Percentiles rank a stretch among this genome's conserved stretches.
phyloP scores from a whole-genome alignment of 2,888 invertebrate genomes.

The Sialis fuliginosa region DNA sequence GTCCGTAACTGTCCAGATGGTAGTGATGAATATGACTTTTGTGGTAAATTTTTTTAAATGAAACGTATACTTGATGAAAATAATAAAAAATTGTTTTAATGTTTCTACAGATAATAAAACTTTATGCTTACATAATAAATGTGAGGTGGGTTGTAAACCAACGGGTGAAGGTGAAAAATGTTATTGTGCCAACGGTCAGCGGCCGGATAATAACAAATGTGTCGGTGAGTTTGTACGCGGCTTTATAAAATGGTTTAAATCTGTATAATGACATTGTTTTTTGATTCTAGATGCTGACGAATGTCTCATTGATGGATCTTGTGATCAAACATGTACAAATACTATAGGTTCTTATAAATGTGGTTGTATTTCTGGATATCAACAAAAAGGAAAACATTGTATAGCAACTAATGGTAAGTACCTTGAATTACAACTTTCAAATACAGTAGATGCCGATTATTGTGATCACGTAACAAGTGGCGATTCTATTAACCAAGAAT shows the following conservation, averaged over 20 bases:
- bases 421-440: neutral
- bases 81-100: neutral
- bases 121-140: slow-evolving; percentile 33
- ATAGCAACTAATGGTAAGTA: slow-evolving; percentile 49
- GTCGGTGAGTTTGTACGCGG: slow-evolving; percentile 24
- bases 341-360: slow-evolving; percentile 49
- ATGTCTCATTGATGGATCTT: slow-evolving; percentile 49
- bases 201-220: slow-evolving; percentile 37
- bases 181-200: slow-evolving; percentile 53
- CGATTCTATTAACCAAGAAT: too few species aligned
- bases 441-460: neutral
- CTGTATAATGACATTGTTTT: neutral
- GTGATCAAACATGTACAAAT: slow-evolving; percentile 59
- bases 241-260: neutral
- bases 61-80: neutral
- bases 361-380: slow-evolving; percentile 55
- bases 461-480: neutral
- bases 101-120: slow-evolving; percentile 21
- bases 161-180: slow-evolving; percentile 55
- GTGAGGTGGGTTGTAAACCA: slow-evolving; percentile 49
- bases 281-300: slow-evolving; percentile 50
- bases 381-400: slow-evolving; percentile 38
- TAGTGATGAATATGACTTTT: slow-evolving; percentile 55
- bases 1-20: slow-evolving; percentile 44
- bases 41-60: slow-evolving; percentile 26